Conservation (phyloP, 2,797 vertebrate genomes). For the Knipowitschia caucasica region DNA sequence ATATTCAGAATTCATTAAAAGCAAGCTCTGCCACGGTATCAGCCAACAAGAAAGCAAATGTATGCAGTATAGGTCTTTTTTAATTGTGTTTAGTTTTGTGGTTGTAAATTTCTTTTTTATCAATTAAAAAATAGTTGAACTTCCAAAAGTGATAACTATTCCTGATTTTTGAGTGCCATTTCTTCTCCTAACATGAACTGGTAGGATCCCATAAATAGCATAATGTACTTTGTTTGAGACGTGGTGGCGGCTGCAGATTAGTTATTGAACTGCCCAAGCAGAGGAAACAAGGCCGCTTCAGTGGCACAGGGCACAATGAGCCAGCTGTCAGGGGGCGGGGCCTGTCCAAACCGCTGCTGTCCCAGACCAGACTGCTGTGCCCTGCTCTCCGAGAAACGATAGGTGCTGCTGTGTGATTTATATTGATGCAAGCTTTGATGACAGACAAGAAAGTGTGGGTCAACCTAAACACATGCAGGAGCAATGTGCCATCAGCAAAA, state of each 20-base stretch:
- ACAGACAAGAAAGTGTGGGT: constrained; percentile 37
- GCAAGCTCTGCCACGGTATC: no score
- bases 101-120: constrained; percentile 8
- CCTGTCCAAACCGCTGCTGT: constrained; percentile 50
- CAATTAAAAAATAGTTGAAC: constrained; percentile 10
- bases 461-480: constrained; percentile 6
- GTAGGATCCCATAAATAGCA: constrained; percentile 28
- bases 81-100: neutral
- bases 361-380: constrained; percentile 59
- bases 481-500: neutral
- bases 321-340: constrained; percentile 74
- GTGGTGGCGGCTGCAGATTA: constrained; percentile 70
- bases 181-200: constrained; percentile 33
- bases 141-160: neutral
- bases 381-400: constrained; percentile 44
- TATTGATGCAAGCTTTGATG: constrained; percentile 54
- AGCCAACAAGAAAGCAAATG: neutral
- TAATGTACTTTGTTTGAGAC: constrained; percentile 43
- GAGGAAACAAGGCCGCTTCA: constrained; percentile 66
- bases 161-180: neutral
- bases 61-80: neutral
- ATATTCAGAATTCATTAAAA: no score
- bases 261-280: constrained; percentile 73
- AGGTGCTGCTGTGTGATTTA: constrained; percentile 48
- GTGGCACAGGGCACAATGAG: constrained; percentile 64